Base-by-base conservation (phyloP, 2,888 invertebrate species). In the Calameuta idolon region DNA sequence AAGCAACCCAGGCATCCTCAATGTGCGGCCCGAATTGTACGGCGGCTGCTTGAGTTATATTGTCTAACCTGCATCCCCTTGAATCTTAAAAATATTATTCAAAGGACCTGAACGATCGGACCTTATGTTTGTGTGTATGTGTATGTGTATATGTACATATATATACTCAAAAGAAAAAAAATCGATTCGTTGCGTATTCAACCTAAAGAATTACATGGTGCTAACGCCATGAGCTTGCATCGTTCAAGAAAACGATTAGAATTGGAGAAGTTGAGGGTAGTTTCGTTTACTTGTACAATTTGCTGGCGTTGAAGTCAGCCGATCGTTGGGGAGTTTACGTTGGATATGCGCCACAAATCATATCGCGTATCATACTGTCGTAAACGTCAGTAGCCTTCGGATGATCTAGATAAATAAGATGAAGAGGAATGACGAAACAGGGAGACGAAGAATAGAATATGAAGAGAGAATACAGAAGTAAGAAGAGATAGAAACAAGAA, bases 341-440 rank as follows among this genome's bases (percentile, higher is more conserved):
- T 81, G 80, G 80, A 77, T 76, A 80, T 79, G 80, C 78, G 81
- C 80, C 81, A 80, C 76, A 79, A 81, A 79, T 79, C 79, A 77
- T 79, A 76, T 80, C 81, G 81, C 80, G 80, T 79, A 81, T 81
- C 80, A 79, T 80, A 80, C 79, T 81, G 79, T 76, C 79, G 80
- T 81, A 81, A 80, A 80, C 79, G 81, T 80, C 79, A 23, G 9
- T 15, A 23, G 5, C 15, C 76, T 79, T 80, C 74, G 80, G 80
- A 80, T 80, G 79, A 80, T 80, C 69, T 73, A 77, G 74, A 76
- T 69, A 68, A 78, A 68, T 30, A 68, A n/a, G 34, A 71, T 15
- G 74, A 31, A 12, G 37, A 76, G 78, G 34, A 75, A 69, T 11
- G 71, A 69, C 30, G 40, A 75, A 78, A 78, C 9, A 33, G 71